phyloP scores from a whole-genome alignment of 2,888 invertebrate species.

The Ormyrus pomaceus region DNA sequence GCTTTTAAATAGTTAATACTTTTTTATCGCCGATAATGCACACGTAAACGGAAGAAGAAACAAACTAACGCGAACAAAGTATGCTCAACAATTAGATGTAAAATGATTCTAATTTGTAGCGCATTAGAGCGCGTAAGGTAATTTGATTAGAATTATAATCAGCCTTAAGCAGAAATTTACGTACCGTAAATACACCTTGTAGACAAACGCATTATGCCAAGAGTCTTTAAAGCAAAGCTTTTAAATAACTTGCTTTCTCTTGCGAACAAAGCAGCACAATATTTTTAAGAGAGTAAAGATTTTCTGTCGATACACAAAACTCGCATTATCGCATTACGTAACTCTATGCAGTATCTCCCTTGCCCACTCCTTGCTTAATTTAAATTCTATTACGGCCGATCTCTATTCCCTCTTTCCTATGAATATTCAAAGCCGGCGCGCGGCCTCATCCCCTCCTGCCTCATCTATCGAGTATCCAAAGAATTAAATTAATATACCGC shows the following conservation, averaged over 20 bases:
- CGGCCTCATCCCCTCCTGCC: constrained; percentile 62
- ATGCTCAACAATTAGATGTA: not conserved
- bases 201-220: not conserved
- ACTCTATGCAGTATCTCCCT: constrained; percentile 43
- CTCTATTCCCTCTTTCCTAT: constrained; percentile 75
- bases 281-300: constrained; percentile 25
- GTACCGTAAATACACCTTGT: not conserved
- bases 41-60: not conserved
- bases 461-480: constrained; percentile 74
- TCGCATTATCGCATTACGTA: constrained; percentile 54
- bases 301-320: constrained; percentile 51
- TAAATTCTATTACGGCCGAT: constrained; percentile 76
- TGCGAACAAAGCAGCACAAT: no score
- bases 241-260: no score
- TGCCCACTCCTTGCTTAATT: constrained; percentile 70
- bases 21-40: no score
- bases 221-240: constrained; percentile 11
- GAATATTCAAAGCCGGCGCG: constrained; percentile 73
- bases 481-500: constrained; percentile 75
- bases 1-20: no score
- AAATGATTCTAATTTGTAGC: not conserved
- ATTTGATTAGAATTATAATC: not conserved
- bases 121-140: not conserved
- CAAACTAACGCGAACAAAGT: not conserved
- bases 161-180: not conserved